These are phyloP conservation scores for Leucoraja ocellata DNA, from an alignment of 2,797 vertebrate genomes.

Conservation along the genomic window DNA sequence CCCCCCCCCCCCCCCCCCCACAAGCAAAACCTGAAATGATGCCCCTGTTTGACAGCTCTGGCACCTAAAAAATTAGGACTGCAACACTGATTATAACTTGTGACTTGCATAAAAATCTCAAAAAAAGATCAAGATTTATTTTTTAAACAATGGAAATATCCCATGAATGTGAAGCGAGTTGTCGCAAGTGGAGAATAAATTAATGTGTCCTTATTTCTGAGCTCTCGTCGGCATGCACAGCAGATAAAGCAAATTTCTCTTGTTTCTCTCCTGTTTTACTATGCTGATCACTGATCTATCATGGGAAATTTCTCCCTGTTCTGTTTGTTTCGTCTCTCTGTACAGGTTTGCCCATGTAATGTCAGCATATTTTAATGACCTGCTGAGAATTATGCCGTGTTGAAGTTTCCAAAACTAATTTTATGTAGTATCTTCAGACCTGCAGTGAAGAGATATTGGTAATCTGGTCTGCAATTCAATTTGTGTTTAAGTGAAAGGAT, in stretches of 20 bases:
- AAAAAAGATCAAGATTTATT: neutral
- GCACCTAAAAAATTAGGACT: too few relatives aligned
- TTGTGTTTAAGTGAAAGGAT: neutral
- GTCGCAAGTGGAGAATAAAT: neutral
- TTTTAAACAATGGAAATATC: neutral
- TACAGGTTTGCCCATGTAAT: neutral
- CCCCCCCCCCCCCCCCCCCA: too few relatives aligned
- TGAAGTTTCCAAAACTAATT: neutral
- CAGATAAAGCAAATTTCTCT: neutral
- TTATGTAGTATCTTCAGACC: neutral
- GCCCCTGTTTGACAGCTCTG: too few relatives aligned
- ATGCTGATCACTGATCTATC: neutral
- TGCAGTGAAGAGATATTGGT: neutral
- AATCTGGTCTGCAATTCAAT: neutral
- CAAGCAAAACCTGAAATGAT: too few relatives aligned
- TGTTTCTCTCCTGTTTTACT: neutral
- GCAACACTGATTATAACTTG: neutral
- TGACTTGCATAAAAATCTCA: too few relatives aligned
- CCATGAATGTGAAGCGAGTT: neutral
- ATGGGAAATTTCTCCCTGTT: neutral
- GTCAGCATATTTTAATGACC: neutral
- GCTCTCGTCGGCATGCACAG: neutral
- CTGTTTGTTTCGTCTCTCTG: neutral
- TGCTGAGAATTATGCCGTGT: neutral
- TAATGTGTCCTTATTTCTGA: neutral